Evolutionary conservation across 2,113 vertebrate genomes (phyloP).

Genomic region (Cyprinodon tularosa): DNA sequence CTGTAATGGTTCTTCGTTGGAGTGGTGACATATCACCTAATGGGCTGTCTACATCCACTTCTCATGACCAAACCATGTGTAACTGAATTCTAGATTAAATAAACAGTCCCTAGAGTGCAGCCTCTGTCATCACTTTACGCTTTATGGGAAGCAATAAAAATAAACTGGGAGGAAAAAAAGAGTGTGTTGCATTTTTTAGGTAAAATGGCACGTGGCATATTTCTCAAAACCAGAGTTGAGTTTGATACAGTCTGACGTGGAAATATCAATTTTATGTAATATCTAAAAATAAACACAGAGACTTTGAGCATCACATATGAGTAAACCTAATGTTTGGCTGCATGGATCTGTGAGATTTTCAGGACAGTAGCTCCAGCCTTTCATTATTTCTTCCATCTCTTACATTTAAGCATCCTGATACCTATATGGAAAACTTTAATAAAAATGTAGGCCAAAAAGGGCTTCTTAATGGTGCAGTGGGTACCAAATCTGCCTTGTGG

Average conservation of each 20-base stretch:
- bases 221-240: conserved; percentile 65
- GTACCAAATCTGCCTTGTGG: too few relatives aligned
- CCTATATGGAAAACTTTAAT: not conserved
- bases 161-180: conserved; percentile 6
- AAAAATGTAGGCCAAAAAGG: too few relatives aligned
- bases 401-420: not conserved
- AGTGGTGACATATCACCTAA: conserved; percentile 51
- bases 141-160: conserved; percentile 28
- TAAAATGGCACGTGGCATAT: conserved; percentile 42
- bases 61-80: conserved; percentile 19
- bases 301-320: conserved; percentile 39
- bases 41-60: conserved; percentile 41
- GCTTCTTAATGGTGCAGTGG: too few relatives aligned
- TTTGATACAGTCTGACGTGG: conserved; percentile 65
- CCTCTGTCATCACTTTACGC: conserved; percentile 35
- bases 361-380: not conserved
- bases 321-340: conserved; percentile 13
- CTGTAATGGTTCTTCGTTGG: conserved; percentile 22
- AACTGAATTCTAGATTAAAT: conserved; percentile 38
- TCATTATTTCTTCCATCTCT: conserved; percentile 27
- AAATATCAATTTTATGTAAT: conserved; percentile 59
- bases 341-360: not conserved
- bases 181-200: conserved; percentile 27
- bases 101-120: conserved; percentile 39
- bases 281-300: conserved; percentile 59